These are phyloP conservation scores for Diplodus puntazzo DNA, from an alignment of 2,797 vertebrate species.

Conservation along the genomic window DNA sequence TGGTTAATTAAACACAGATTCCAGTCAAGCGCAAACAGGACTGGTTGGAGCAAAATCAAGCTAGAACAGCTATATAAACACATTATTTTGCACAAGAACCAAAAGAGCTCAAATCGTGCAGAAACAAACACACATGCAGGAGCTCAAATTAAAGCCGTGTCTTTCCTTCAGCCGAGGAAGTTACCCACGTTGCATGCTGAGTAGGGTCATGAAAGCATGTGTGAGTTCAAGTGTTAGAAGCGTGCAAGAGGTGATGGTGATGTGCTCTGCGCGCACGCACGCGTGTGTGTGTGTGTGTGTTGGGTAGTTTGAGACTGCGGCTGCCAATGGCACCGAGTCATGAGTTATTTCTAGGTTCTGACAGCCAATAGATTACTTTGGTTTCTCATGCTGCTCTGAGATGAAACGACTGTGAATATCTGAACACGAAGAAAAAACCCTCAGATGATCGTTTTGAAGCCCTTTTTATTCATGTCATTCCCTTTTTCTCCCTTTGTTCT, in stretches of 20 bases:
- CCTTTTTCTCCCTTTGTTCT: slow-evolving; percentile 35
- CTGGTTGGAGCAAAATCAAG: neutral
- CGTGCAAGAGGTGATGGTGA: slow-evolving; percentile 29
- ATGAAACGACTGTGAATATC: slow-evolving; percentile 42
- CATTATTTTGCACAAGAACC: slow-evolving; percentile 4
- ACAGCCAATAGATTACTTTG: slow-evolving; percentile 36
- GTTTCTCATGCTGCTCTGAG: slow-evolving; percentile 10
- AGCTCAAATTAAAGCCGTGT: slow-evolving; percentile 56
- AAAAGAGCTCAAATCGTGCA: neutral
- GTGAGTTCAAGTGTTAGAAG: slow-evolving; percentile 54
- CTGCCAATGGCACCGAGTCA: slow-evolving; percentile 19
- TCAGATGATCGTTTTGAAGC: slow-evolving; percentile 42
- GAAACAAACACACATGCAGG: slow-evolving; percentile 11
- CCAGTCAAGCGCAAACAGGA: neutral
- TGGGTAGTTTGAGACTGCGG: slow-evolving; percentile 2
- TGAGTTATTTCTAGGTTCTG: slow-evolving; percentile 28
- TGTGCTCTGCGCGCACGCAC: slow-evolving; percentile 10
- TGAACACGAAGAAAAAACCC: slow-evolving; percentile 13
- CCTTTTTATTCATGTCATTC: slow-evolving; percentile 29
- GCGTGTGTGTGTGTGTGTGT: neutral
- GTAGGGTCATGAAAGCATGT: slow-evolving; percentile 61
- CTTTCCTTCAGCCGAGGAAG: slow-evolving; percentile 59
- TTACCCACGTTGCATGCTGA: slow-evolving; percentile 69
- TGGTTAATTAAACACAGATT: slow-evolving; percentile 25
- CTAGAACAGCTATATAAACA: neutral